Evolutionary conservation across 2,888 invertebrate species (phyloP).

Genomic region (Phalera bucephala): DNA sequence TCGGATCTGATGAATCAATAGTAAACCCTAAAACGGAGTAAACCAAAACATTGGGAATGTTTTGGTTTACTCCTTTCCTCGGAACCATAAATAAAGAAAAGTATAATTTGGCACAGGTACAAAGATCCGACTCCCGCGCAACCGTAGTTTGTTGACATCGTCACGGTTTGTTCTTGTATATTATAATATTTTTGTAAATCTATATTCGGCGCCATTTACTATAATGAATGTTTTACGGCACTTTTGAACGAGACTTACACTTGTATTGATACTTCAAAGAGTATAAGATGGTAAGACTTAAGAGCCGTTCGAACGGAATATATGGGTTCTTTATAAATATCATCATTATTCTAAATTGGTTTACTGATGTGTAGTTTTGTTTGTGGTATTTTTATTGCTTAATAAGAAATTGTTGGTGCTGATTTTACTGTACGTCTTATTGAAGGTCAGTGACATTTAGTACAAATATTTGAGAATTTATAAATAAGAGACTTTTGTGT

Average conservation of each 20-base stretch:
- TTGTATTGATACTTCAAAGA: background rate
- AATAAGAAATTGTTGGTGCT: background rate
- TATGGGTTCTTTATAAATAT: background rate
- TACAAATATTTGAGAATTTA: too few species aligned
- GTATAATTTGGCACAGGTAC: constrained; percentile 18
- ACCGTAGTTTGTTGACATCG: constrained; percentile 32
- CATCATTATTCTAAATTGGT: background rate
- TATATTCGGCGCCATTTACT: constrained; percentile 21
- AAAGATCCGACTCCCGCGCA: constrained; percentile 16
- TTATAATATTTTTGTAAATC: constrained; percentile 16
- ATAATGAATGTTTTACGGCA: constrained; percentile 15
- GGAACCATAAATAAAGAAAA: too few species aligned
- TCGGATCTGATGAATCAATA: too few species aligned
- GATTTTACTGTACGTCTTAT: constrained; percentile 1
- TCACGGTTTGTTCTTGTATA: constrained; percentile 20
- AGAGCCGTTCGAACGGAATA: background rate
- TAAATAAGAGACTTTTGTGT: too few species aligned
- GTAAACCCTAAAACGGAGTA: too few species aligned
- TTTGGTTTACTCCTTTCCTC: too few species aligned
- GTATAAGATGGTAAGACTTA: background rate
- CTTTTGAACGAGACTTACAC: background rate
- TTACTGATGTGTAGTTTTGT: background rate
- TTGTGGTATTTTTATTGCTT: too few species aligned
- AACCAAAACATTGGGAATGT: too few species aligned
- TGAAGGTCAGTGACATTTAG: too few species aligned